Base-by-base conservation (phyloP, 2,888 invertebrate species). In the Diarsia mendica region DNA sequence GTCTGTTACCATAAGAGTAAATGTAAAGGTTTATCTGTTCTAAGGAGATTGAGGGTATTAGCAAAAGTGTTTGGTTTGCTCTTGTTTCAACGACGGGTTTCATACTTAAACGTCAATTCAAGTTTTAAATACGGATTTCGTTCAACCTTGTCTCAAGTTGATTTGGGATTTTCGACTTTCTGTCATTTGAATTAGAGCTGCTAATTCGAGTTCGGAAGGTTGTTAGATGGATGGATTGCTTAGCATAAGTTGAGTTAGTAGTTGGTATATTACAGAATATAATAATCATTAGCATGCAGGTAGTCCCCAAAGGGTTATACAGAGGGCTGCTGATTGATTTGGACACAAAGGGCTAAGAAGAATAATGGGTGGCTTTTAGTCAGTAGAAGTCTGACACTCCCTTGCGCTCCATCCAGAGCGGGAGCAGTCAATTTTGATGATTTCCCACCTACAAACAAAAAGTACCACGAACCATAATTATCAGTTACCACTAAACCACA, bases 61-160 rank as follows among this genome's bases (percentile, higher is more conserved):
- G 67, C 18, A 63, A 67, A 83, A 83, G 75, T 84, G 75, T 82
- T 84, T 80, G 63, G 84, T 68, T 75, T 80, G 69, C 74, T 83
- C 60, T 81, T 70, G 60, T 74, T 67, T 64, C 23, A 70, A 65
- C 51, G 77, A 13, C 46, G 66, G 63, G 15, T 67, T 33, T 39
- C 23, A 20, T 58, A 49, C 46, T 70, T 70, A 64, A 70, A 77
- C 51, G 76, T 58, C 64, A 81, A 81, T 67, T 70, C 63, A 70
- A 82, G 69, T 77, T 82, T 82, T 77, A 77, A 82, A 79, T 67
- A 28, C 55, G 81, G 76, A 75, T 75, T 75, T 64, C 13, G 39
- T 81, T 64, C 49, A 48, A 64, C 64, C 28, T 49, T 28, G 55
- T 67, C 51, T 75, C 46, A 51, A 67, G 63, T 75, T 64, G 51